phyloP scores from a whole-genome alignment of 2,113 vertebrate species.

The Myodes glareolus region DNA sequence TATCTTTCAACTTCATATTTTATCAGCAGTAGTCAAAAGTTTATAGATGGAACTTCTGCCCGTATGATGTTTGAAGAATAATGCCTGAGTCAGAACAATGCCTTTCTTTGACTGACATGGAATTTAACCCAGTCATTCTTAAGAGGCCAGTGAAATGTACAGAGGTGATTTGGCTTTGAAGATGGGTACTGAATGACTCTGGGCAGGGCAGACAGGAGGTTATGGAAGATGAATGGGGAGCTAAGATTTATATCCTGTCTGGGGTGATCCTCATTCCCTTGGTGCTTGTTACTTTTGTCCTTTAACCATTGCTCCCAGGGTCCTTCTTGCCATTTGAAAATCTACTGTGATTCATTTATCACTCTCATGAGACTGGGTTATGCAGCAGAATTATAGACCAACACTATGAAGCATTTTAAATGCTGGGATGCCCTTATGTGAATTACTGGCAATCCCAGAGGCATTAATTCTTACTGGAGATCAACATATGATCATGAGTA shows the following conservation, averaged over 20 bases:
- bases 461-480: slow-evolving; percentile 19
- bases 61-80: slow-evolving; percentile 51
- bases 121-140: slow-evolving; percentile 23
- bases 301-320: neutral
- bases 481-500: neutral
- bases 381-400: neutral
- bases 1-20: slow-evolving; percentile 54
- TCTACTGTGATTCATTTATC: slow-evolving; percentile 17
- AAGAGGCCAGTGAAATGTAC: slow-evolving; percentile 21
- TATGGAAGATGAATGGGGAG: neutral
- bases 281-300: neutral
- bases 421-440: neutral
- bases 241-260: neutral
- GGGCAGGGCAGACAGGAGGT: neutral
- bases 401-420: slow-evolving; percentile 40
- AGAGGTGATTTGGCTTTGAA: slow-evolving; percentile 37
- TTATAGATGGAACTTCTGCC: slow-evolving; percentile 55
- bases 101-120: slow-evolving; percentile 28
- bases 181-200: neutral
- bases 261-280: neutral
- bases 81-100: slow-evolving; percentile 45
- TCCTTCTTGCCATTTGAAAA: slow-evolving; percentile 33
- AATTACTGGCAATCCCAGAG: slow-evolving; percentile 17
- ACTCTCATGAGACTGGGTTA: neutral
- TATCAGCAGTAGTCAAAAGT: slow-evolving; percentile 54